Base-by-base conservation (phyloP, 2,113 vertebrate genomes). In the Anarrhichthys ocellatus region DNA sequence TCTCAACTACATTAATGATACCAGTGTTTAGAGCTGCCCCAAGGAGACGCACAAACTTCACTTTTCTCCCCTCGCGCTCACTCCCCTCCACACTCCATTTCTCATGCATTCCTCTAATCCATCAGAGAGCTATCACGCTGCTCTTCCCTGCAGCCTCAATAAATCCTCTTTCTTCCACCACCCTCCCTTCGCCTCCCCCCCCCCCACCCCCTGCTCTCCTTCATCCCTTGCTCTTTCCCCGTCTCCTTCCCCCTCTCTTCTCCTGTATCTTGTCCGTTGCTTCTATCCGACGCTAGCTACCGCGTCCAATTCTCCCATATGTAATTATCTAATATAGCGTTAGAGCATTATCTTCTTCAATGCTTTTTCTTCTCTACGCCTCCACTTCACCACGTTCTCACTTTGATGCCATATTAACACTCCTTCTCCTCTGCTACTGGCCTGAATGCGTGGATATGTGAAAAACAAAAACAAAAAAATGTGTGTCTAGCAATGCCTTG, bases 91-190 rank as follows among this genome's bases (percentile, higher is more conserved):
- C 82, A 76, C 82, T 88, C 82, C 81, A 81, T 90, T 90, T 89
- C 89, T 88, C 89, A 90, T 85, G 91, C 81, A 68, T 90, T 91
- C 75, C 84, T 88, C 87, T 93, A 92, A 94, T 93, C 92, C 89
- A 92, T 93, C 90, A 88, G 87, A 88, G 85, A 88, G 79, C 84
- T 80, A 91, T 89, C 91, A 76, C 13, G 27, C 87, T 86, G 86
- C 85, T 91, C 89, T 90, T 80, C 90, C 93, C 91, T 79, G 87
- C 89, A 92, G 93, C 85, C 89, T 81, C 86, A 80, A 90, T 89
- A 93, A 91, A 92, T 93, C 91, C 90, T 86, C 87, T 85, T 89
- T 88, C 87, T 84, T 78, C 80, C 86, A 81, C 65, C 77, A 13
- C 78, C 61, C 78, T 71, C 62, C 75, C 68, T 80, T 75, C 24